A percentile compares a stretch with the other conserved stretches of the same genome.
Conservation (phyloP, 2,113 vertebrate genomes). For the Varanus salvator region DNA sequence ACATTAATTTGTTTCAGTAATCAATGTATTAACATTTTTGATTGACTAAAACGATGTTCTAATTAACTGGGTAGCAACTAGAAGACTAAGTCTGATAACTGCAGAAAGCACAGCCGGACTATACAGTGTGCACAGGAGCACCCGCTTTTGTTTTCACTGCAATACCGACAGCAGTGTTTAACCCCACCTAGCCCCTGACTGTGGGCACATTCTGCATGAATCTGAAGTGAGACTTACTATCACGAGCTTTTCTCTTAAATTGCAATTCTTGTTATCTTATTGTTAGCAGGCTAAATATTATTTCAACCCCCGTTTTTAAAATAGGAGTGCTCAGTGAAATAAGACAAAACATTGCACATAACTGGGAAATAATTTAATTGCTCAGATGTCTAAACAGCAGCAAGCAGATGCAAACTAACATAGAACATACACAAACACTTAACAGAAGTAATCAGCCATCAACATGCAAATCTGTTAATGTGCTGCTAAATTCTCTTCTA, state of each 20-base stretch:
- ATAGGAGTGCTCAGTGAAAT: background rate
- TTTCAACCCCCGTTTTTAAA: background rate
- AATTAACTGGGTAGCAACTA: background rate
- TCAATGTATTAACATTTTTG: background rate
- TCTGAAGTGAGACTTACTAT: background rate
- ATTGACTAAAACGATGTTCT: background rate
- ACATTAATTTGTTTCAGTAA: background rate
- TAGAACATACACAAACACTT: background rate
- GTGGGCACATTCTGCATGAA: background rate
- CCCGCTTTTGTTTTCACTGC: background rate
- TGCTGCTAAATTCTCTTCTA: background rate
- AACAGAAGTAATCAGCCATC: background rate
- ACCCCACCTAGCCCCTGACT: background rate
- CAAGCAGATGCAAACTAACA: conserved; percentile 2
- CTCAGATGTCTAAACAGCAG: conserved; percentile 4
- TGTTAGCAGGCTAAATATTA: background rate
- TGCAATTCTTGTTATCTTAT: background rate
- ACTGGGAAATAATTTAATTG: conserved; percentile 18
- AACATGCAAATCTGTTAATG: conserved; percentile 21
- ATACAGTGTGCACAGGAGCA: background rate
- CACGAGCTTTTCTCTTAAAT: too few relatives aligned
- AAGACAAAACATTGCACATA: background rate
- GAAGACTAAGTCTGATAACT: background rate
- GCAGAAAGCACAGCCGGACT: background rate
- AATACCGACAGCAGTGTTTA: background rate